Evolutionary conservation across 2,797 vertebrate species (phyloP).

Genomic region (Labroides dimidiatus): DNA sequence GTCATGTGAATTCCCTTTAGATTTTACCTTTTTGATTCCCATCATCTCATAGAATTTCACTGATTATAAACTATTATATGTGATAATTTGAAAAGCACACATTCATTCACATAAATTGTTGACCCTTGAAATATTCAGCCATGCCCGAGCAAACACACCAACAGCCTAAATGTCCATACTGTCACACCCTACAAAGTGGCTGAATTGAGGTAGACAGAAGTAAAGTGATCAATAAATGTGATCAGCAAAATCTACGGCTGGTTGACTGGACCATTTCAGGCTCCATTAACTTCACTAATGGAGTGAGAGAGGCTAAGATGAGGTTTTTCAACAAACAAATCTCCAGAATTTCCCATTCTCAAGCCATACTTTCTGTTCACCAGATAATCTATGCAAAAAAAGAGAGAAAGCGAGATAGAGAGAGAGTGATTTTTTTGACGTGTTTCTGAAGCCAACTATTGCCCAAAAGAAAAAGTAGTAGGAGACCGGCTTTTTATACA

Average conservation of each 20-base stretch:
- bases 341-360: constrained; percentile 20
- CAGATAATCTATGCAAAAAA: constrained; percentile 14
- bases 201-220: constrained; percentile 35
- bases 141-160: not conserved
- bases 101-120: not conserved
- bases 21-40: no score
- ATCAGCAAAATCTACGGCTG: constrained; percentile 53
- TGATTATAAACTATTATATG: no score
- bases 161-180: constrained; percentile 1
- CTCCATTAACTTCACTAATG: constrained; percentile 66
- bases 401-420: no score
- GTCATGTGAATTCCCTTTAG: no score
- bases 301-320: constrained; percentile 29
- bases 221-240: constrained; percentile 65
- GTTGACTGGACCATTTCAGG: constrained; percentile 62
- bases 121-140: not conserved
- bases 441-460: no score
- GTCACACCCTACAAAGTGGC: constrained; percentile 16
- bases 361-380: constrained; percentile 27
- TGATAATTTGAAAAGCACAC: not conserved
- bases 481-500: no score
- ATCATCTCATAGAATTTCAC: no score
- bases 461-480: no score
- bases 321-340: constrained; percentile 46
- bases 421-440: no score